A percentile compares a stretch with the other conserved stretches of the same genome.
phyloP scores from a whole-genome alignment of 2,797 vertebrate species.

The Acestrorhynchus altus region DNA sequence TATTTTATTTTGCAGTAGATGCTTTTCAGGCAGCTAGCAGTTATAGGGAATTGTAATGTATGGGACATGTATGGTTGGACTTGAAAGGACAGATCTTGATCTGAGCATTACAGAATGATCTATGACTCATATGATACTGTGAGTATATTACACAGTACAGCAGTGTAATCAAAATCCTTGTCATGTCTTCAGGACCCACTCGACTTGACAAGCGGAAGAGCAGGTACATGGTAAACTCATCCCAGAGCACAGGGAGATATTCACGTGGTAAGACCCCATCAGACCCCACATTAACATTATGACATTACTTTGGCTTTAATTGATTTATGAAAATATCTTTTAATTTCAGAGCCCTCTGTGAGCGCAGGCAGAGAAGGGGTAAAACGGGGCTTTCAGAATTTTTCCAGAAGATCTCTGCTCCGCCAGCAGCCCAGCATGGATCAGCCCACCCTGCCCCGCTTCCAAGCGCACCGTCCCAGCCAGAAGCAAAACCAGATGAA shows the following conservation, averaged over 20 bases:
- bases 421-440: constrained; percentile 81
- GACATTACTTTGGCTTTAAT: background rate
- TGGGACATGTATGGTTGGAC: background rate
- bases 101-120: too few relatives aligned
- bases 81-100: too few relatives aligned
- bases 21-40: background rate
- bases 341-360: constrained; percentile 52
- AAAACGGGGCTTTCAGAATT: background rate
- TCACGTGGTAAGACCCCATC: constrained; percentile 64
- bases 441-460: constrained; percentile 81
- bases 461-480: constrained; percentile 58
- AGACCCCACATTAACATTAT: constrained; percentile 1
- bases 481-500: constrained; percentile 63
- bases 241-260: constrained; percentile 42
- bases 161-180: background rate
- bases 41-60: background rate
- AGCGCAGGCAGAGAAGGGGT: constrained; percentile 36
- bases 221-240: constrained; percentile 59
- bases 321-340: background rate
- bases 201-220: constrained; percentile 82
- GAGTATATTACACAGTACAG: background rate
- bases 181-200: constrained; percentile 76
- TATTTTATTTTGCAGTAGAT: background rate
- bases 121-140: background rate
- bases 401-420: constrained; percentile 69